These are phyloP conservation scores for Dioctria rufipes DNA, from an alignment of 2,888 invertebrate species.

Conservation along the genomic window DNA sequence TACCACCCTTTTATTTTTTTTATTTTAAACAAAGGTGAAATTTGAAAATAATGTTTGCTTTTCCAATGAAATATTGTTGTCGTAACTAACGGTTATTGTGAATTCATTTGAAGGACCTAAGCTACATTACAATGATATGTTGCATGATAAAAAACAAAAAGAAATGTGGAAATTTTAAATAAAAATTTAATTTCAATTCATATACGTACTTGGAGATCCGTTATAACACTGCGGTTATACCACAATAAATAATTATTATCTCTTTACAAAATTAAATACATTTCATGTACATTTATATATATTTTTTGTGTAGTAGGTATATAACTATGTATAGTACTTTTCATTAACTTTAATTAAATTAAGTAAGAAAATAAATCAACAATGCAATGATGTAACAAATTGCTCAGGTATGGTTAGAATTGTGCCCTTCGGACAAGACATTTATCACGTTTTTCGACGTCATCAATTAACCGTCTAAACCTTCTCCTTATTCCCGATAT, in stretches of 20 bases:
- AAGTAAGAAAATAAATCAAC: slow-evolving; percentile 31
- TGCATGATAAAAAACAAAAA: slow-evolving; percentile 19
- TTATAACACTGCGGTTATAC: slow-evolving; percentile 13
- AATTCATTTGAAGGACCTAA: slow-evolving; percentile 15
- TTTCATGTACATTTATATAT: slow-evolving; percentile 13
- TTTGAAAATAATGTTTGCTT: too few species aligned
- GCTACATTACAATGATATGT: slow-evolving; percentile 28
- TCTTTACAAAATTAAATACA: background rate
- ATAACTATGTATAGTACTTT: background rate
- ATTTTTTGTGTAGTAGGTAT: slow-evolving; percentile 15
- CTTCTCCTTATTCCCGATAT: slow-evolving; percentile 46
- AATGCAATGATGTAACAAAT: slow-evolving; percentile 46
- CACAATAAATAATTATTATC: background rate
- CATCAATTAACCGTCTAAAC: slow-evolving; percentile 32
- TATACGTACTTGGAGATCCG: slow-evolving; percentile 30
- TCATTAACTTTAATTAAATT: slow-evolving; percentile 29
- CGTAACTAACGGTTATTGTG: too few species aligned
- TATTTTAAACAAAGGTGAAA: too few species aligned
- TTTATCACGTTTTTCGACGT: slow-evolving; percentile 35
- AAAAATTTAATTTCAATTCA: slow-evolving; percentile 46
- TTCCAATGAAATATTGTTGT: too few species aligned
- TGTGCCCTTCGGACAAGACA: slow-evolving; percentile 52
- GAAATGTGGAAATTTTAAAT: slow-evolving; percentile 29
- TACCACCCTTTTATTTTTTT: too few species aligned
- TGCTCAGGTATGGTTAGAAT: slow-evolving; percentile 48